A percentile compares a stretch with the other conserved stretches of the same genome.
Conservation (phyloP, 2,797 vertebrate genomes). For the Enteromius argenteus region DNA sequence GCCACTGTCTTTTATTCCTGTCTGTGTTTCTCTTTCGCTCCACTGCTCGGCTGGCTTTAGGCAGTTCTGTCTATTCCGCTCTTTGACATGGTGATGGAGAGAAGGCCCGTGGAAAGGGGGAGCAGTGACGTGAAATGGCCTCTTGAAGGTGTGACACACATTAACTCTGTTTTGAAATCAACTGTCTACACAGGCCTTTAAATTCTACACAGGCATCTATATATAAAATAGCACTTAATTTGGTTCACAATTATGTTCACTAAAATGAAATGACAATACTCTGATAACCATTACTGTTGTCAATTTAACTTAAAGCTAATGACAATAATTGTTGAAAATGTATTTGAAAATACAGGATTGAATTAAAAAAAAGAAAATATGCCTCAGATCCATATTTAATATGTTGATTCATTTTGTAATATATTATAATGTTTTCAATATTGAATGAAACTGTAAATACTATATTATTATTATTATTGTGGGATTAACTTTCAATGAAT, state of each 20-base stretch:
- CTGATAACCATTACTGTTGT: background rate
- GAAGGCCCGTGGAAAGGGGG: slow-evolving; percentile 66
- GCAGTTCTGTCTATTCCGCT: slow-evolving; percentile 75
- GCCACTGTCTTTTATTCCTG: slow-evolving; percentile 42
- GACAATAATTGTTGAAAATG: background rate
- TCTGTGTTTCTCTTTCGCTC: slow-evolving; percentile 66
- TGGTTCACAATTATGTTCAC: background rate
- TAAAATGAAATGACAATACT: background rate
- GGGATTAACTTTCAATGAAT: background rate
- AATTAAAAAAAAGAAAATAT: too few species aligned
- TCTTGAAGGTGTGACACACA: background rate
- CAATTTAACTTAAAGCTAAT: background rate
- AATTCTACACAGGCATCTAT: background rate
- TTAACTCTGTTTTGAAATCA: background rate
- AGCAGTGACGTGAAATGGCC: slow-evolving; percentile 63
- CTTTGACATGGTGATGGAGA: slow-evolving; percentile 75
- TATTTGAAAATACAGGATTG: too few species aligned
- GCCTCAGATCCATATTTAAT: background rate
- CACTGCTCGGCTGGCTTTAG: slow-evolving; percentile 70
- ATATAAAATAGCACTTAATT: background rate
- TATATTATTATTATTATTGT: too few species aligned
- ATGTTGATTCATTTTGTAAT: background rate
- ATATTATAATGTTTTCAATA: background rate
- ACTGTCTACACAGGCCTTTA: background rate
- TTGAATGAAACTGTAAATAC: background rate